Evolutionary conservation across 1,140 invertebrate species (phyloP).

Genomic region (Drosophila tristis): DNA sequence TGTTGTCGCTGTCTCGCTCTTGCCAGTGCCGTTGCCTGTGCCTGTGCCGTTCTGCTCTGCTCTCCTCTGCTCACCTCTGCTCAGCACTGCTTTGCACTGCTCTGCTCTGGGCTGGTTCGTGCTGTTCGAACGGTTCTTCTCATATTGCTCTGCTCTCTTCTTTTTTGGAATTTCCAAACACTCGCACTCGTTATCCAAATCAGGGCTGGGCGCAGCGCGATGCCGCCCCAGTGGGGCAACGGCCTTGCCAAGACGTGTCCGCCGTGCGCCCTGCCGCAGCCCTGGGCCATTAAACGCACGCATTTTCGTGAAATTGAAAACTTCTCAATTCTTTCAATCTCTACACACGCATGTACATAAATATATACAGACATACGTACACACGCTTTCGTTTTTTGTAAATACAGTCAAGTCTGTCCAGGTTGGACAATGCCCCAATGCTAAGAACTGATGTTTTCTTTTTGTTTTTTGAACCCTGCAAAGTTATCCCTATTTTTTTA

Average conservation of each 20-base stretch:
- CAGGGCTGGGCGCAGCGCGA: constrained; percentile 31
- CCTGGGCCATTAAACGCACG: constrained; percentile 31
- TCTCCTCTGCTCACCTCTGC: no score
- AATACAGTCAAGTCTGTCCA: no score
- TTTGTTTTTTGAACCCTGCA: no score
- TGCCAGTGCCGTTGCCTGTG: not conserved
- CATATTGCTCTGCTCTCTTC: constrained; percentile 27
- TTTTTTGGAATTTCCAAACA: constrained; percentile 61
- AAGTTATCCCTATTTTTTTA: no score
- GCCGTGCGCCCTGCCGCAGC: constrained; percentile 3
- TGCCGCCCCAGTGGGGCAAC: no score
- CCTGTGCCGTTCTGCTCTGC: not conserved
- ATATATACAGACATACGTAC: not conserved
- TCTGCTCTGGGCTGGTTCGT: constrained; percentile 1
- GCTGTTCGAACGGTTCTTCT: constrained; percentile 23
- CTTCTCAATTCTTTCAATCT: constrained; percentile 24
- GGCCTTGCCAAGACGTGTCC: no score
- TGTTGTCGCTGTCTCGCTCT: constrained; percentile 7
- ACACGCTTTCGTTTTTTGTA: no score
- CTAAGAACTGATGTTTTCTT: no score
- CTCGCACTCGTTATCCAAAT: not conserved
- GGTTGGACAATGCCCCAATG: no score
- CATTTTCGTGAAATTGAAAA: constrained; percentile 35
- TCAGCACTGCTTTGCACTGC: not conserved
- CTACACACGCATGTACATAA: not conserved